phyloP scores from a whole-genome alignment of 2,113 vertebrate species.

The Pheucticus melanocephalus region DNA sequence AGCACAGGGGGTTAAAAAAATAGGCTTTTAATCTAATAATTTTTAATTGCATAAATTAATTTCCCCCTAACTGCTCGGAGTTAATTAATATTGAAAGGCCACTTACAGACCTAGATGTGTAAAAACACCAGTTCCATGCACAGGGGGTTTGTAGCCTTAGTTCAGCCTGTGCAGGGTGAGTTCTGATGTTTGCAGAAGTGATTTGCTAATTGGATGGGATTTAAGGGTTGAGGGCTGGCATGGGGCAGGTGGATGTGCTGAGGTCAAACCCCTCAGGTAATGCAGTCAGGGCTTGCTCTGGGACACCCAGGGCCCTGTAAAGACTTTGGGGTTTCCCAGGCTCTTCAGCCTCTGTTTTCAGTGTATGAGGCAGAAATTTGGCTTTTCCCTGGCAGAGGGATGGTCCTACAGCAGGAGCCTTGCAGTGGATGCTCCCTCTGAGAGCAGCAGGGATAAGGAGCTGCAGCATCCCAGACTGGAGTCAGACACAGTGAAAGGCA shows the following conservation, averaged over 20 bases:
- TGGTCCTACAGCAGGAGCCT: neutral
- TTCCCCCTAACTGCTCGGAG: neutral
- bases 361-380: neutral
- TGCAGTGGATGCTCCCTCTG: neutral
- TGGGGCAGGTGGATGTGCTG: neutral
- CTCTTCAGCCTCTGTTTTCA: neutral
- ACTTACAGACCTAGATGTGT: neutral
- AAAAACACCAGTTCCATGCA: neutral
- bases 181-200: neutral
- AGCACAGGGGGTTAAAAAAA: neutral
- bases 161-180: neutral
- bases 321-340: neutral
- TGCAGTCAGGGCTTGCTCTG: neutral
- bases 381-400: neutral
- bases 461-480: neutral
- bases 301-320: neutral
- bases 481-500: neutral
- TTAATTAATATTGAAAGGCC: slow-evolving; percentile 7
- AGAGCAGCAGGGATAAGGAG: neutral
- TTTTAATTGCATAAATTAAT: slow-evolving; percentile 49
- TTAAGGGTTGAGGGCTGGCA: neutral
- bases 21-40: slow-evolving; percentile 40
- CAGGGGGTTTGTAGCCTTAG: neutral
- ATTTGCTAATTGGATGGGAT: neutral
- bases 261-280: neutral